Conservation (phyloP, 1,140 invertebrate genomes). For the Euwallacea similis region DNA sequence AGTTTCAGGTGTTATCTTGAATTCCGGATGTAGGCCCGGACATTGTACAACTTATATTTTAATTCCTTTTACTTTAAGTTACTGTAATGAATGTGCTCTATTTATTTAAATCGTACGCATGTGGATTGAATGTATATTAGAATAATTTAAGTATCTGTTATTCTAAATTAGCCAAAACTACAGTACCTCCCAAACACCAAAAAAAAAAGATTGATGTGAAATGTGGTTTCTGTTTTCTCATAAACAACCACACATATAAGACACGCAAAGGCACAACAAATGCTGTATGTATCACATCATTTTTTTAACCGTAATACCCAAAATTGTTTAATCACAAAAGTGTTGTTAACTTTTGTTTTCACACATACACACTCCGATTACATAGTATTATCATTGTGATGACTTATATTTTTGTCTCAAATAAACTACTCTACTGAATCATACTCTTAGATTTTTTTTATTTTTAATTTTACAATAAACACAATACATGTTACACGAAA, state of each 20-base stretch:
- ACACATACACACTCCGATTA: constrained; percentile 33
- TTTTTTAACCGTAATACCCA: background rate
- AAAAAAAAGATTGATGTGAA: background rate
- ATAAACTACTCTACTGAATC: constrained; percentile 29
- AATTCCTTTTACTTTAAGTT: constrained; percentile 36
- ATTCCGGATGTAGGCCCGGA: background rate
- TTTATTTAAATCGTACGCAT: constrained; percentile 39
- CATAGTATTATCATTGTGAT: constrained; percentile 41
- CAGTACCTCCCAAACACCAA: constrained; percentile 9
- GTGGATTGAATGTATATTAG: constrained; percentile 17
- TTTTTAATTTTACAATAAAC: constrained; percentile 25
- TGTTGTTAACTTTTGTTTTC: constrained; percentile 17
- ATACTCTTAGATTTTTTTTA: constrained; percentile 14
- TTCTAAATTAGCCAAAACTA: constrained; percentile 22
- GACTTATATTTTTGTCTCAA: constrained; percentile 37
- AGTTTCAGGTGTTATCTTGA: constrained; percentile 3
- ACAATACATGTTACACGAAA: constrained; percentile 4
- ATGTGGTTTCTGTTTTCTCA: too few species aligned
- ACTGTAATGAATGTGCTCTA: constrained; percentile 33
- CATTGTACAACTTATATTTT: constrained; percentile 25
- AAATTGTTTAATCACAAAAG: constrained; percentile 8
- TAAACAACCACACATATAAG: too few species aligned
- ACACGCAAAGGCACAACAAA: too few species aligned
- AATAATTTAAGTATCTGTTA: background rate
- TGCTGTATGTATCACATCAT: background rate